Evolutionary conservation across 1,140 invertebrate species (phyloP).

Genomic region (Drosophila busckii): DNA sequence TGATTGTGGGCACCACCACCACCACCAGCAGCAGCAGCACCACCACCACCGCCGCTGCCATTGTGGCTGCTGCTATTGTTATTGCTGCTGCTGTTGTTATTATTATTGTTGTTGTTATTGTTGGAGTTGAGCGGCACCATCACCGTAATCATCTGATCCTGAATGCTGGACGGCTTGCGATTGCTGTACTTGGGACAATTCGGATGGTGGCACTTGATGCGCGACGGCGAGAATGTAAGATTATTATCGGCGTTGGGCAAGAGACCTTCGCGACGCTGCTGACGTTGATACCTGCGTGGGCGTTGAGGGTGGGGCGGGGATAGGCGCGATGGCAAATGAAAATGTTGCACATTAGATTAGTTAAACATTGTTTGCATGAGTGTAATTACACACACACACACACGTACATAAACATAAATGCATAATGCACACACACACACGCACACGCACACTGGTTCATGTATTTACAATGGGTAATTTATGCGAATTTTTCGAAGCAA

Average conservation of each 20-base stretch:
- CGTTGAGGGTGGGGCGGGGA: neutral
- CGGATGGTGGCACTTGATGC: constrained; percentile 78
- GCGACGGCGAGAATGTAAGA: constrained; percentile 75
- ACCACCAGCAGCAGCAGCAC: neutral
- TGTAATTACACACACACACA: constrained; percentile 21
- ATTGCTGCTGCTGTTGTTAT: constrained; percentile 27
- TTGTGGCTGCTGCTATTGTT: constrained; percentile 20
- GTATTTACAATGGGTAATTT: neutral
- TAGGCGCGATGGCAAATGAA: constrained; percentile 13
- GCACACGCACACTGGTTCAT: constrained; percentile 1
- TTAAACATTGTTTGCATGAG: constrained; percentile 10
- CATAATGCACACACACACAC: neutral
- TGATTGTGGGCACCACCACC: constrained; percentile 5
- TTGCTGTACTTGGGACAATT: constrained; percentile 77
- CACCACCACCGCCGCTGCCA: constrained; percentile 12
- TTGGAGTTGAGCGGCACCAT: constrained; percentile 77
- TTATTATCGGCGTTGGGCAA: constrained; percentile 78
- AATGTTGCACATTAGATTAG: constrained; percentile 48
- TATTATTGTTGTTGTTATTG: constrained; percentile 59
- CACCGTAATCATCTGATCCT: constrained; percentile 79
- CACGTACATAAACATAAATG: neutral
- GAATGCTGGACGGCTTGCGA: constrained; percentile 75
- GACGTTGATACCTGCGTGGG: constrained; percentile 62
- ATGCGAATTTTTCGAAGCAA: too few species aligned
- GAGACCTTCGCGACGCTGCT: constrained; percentile 75